Conservation (phyloP, 2,113 vertebrate genomes). For the Crotalus viridis region DNA sequence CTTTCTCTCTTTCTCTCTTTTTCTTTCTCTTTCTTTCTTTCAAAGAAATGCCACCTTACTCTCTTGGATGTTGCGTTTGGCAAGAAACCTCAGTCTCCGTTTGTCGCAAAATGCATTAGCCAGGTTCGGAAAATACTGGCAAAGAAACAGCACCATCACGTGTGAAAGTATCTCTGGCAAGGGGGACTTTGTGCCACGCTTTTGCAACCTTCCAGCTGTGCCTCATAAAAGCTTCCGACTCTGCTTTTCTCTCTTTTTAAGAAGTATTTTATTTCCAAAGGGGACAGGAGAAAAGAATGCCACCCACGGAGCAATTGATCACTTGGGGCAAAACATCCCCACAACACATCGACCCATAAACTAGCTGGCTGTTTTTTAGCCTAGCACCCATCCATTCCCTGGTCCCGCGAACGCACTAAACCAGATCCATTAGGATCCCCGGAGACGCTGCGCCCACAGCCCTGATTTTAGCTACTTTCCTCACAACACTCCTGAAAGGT, state of each 20-base stretch:
- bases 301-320: neutral
- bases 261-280: neutral
- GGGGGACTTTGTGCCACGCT: too few relatives aligned
- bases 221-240: neutral
- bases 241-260: neutral
- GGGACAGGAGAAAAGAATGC: neutral
- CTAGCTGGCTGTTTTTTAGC: neutral
- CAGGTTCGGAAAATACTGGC: neutral
- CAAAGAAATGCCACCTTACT: neutral
- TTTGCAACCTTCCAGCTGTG: neutral
- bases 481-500: neutral
- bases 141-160: neutral
- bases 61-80: neutral
- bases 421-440: neutral
- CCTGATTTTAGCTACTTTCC: neutral
- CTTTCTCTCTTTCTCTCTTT: fast-evolving
- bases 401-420: neutral
- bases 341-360: neutral
- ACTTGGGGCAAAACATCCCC: neutral
- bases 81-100: too few relatives aligned
- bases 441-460: neutral
- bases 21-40: neutral
- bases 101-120: neutral
- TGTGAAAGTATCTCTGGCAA: neutral
- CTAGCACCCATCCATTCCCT: neutral